Percentiles rank a stretch among this genome's conserved stretches.
Evolutionary conservation across 2,797 vertebrate species (phyloP).

Genomic region (Nannoperca australis): DNA sequence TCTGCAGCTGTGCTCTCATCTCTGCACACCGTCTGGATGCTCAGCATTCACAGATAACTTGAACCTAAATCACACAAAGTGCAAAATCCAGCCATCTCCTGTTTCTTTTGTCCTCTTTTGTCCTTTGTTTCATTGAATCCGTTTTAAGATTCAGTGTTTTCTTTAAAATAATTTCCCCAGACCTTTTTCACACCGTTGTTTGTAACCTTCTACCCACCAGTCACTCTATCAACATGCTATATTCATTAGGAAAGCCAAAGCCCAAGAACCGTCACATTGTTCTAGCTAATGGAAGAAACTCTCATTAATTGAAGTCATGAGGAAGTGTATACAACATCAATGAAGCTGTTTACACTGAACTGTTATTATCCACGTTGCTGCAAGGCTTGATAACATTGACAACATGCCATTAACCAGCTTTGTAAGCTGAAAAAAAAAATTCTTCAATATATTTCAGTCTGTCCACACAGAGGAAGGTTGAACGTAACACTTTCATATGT

Average conservation of each 20-base stretch:
- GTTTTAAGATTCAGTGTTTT: slow-evolving; percentile 33
- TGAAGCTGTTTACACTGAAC: slow-evolving; percentile 39
- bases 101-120: slow-evolving; percentile 24
- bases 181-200: slow-evolving; percentile 55
- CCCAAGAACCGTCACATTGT: slow-evolving; percentile 33
- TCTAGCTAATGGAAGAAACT: slow-evolving; percentile 43
- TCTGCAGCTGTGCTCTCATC: slow-evolving; percentile 42
- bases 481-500: neutral
- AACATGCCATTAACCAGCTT: slow-evolving; percentile 30
- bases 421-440: slow-evolving; percentile 36
- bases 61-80: slow-evolving; percentile 25
- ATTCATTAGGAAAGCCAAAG: slow-evolving; percentile 43
- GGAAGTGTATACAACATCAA: slow-evolving; percentile 46
- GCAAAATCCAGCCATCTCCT: neutral
- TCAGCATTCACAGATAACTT: slow-evolving; percentile 43
- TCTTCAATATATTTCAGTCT: slow-evolving; percentile 1
- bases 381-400: slow-evolving; percentile 36
- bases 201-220: slow-evolving; percentile 49
- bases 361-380: slow-evolving; percentile 37
- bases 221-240: slow-evolving; percentile 38
- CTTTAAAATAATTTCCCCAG: slow-evolving; percentile 46
- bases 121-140: slow-evolving; percentile 24
- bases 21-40: slow-evolving; percentile 20
- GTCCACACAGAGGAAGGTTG: slow-evolving; percentile 4
- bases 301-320: slow-evolving; percentile 37